Conservation (phyloP, 2,797 vertebrate genomes). For the Alca torda region DNA sequence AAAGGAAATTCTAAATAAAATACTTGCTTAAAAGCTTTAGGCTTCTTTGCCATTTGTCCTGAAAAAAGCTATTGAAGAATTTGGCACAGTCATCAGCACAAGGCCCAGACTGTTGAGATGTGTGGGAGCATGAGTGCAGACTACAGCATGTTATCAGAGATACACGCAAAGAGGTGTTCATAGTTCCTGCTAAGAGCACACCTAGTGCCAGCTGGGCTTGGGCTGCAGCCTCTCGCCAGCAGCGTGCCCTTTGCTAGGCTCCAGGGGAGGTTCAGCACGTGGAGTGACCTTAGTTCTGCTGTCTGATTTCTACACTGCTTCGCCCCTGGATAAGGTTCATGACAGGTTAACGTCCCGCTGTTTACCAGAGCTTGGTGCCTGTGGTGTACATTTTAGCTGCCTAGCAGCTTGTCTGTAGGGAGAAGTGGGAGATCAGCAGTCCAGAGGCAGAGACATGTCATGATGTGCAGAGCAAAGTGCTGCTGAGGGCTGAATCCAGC, state of each 20-base stretch:
- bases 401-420: not conserved
- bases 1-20: not conserved
- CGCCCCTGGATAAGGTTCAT: not conserved
- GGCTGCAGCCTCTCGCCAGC: not conserved
- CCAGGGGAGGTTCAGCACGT: fast-evolving
- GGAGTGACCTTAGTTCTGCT: not conserved
- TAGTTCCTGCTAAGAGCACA: not conserved
- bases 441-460: not conserved
- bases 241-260: not conserved
- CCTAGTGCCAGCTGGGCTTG: not conserved
- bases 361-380: not conserved
- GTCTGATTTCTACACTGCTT: not conserved
- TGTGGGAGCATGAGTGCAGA: not conserved
- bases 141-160: not conserved
- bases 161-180: fast-evolving
- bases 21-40: not conserved
- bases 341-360: not conserved
- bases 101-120: not conserved
- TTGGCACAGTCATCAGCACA: not conserved
- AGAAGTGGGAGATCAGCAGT: not conserved
- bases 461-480: not conserved
- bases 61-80: not conserved
- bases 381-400: not conserved
- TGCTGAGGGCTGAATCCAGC: not conserved
- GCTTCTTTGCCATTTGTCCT: not conserved